Percentiles rank a stretch among this genome's conserved stretches.
phyloP scores from a whole-genome alignment of 2,888 invertebrate species.

The Choristoneura rosaceana region DNA sequence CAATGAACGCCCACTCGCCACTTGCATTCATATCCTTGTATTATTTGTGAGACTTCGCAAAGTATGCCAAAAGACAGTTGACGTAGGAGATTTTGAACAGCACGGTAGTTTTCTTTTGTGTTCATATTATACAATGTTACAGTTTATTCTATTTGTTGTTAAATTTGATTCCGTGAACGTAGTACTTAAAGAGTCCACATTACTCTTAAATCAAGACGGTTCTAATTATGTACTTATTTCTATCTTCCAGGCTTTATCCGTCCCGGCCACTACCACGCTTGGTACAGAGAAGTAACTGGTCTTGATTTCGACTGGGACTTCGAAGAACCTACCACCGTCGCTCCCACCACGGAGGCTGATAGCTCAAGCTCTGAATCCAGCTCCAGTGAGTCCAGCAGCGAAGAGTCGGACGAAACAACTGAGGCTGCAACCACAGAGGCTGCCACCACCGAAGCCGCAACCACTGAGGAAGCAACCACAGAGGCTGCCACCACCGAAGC shows the following conservation, averaged over 20 bases:
- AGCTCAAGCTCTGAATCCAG: not conserved
- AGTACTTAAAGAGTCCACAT: no score
- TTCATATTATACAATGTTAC: no score
- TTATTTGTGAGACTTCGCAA: no score
- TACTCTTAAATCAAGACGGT: no score
- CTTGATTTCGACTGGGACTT: slow-evolving; percentile 59
- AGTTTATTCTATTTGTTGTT: no score
- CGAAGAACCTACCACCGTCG: slow-evolving; percentile 28
- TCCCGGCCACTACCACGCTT: slow-evolving; percentile 64
- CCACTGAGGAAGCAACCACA: not conserved
- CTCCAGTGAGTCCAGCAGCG: not conserved
- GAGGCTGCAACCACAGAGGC: slow-evolving; percentile 3
- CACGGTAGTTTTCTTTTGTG: no score
- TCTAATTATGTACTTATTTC: no score
- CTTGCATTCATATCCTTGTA: no score
- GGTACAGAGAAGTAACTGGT: slow-evolving; percentile 58
- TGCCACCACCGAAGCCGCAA: slow-evolving; percentile 9
- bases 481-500: slow-evolving; percentile 9
- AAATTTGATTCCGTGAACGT: no score
- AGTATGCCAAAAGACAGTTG: no score
- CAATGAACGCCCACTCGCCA: no score
- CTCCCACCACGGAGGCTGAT: slow-evolving; percentile 3
- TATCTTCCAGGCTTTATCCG: slow-evolving; percentile 62
- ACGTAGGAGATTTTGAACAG: no score
- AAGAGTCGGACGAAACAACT: not conserved